phyloP scores from a whole-genome alignment of 2,888 invertebrate species.

The Mesorhabditis sp. region DNA sequence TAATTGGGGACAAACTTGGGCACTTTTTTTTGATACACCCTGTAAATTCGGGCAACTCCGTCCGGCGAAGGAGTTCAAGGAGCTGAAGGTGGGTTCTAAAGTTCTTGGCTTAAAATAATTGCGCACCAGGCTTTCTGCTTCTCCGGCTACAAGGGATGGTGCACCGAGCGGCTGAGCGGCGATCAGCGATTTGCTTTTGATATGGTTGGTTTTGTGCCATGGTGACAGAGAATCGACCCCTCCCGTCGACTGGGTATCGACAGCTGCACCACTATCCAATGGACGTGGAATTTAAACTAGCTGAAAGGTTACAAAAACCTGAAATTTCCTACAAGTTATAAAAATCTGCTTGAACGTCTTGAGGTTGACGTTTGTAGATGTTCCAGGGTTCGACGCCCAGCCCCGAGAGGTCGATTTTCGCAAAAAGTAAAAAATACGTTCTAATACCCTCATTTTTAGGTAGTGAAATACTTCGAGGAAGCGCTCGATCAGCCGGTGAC shows the following conservation, averaged over 20 bases:
- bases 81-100: neutral
- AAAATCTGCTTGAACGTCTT: neutral
- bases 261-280: too few relatives aligned
- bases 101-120: too few relatives aligned
- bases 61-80: conserved; percentile 4
- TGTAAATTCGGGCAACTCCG: neutral
- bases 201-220: neutral
- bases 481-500: neutral
- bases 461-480: neutral
- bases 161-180: neutral
- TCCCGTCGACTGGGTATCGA: too few relatives aligned
- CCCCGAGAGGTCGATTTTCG: too few relatives aligned
- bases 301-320: neutral
- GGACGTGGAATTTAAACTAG: too few relatives aligned
- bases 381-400: too few relatives aligned
- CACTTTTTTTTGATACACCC: too few relatives aligned
- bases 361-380: neutral
- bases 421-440: neutral
- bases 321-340: neutral
- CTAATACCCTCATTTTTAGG: neutral
- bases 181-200: neutral
- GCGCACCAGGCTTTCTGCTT: neutral
- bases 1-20: too few relatives aligned
- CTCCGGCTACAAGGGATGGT: neutral
- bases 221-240: too few relatives aligned